phyloP scores from a whole-genome alignment of 1,140 invertebrate genomes.

The Bradynema listronoti region DNA sequence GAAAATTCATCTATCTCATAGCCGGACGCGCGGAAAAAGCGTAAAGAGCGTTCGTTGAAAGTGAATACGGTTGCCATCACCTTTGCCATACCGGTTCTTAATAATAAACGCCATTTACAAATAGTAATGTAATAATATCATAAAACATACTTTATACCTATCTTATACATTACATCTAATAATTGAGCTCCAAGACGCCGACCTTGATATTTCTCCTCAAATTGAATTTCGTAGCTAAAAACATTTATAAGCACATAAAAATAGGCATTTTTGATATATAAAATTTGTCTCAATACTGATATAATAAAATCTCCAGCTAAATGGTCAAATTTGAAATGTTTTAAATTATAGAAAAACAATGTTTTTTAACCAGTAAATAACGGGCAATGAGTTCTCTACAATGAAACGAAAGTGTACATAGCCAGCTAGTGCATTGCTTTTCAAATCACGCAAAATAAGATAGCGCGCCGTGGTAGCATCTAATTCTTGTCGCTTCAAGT shows the following conservation, averaged over 20 bases:
- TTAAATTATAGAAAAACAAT: too few relatives aligned
- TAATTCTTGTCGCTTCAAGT: constrained; percentile 3
- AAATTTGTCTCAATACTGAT: not conserved
- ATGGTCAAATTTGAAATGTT: not conserved
- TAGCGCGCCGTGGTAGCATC: constrained; percentile 1
- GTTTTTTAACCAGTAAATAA: constrained; percentile 9
- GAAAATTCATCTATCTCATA: not conserved
- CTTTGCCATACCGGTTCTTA: constrained; percentile 6
- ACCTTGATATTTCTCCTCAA: not conserved
- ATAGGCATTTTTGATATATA: too few relatives aligned
- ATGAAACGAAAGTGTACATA: constrained; percentile 7
- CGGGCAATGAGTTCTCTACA: constrained; percentile 1
- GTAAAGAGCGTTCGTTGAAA: constrained; percentile 3
- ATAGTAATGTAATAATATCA: too few relatives aligned
- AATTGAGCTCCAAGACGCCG: not conserved
- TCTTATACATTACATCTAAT: not conserved
- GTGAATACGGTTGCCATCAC: constrained; percentile 4
- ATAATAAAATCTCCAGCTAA: not conserved
- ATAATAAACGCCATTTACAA: too few relatives aligned
- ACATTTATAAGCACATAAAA: too few relatives aligned
- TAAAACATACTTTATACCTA: constrained; percentile 5
- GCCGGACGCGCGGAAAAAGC: not conserved
- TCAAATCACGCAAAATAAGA: not conserved
- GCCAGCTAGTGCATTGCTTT: not conserved
- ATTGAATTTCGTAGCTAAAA: constrained; percentile 9